Base-by-base conservation (phyloP, 2,888 invertebrate genomes). In the Lepetodrilus schrolli region DNA sequence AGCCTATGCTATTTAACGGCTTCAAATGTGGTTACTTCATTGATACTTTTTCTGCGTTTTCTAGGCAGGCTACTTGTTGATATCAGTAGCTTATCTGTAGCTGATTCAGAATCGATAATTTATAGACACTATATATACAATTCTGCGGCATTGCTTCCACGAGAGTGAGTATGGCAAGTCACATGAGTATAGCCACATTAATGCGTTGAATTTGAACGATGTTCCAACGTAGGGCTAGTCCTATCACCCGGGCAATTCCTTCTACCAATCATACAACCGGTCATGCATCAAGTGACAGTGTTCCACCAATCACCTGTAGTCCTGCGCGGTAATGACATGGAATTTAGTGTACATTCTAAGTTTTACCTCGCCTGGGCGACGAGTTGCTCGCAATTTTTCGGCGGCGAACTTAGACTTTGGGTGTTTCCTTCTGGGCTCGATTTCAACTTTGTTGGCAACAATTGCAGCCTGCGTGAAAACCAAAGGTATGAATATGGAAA, bases 401-500 rank as follows among this genome's bases (percentile, higher is more conserved):
- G 82, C 81, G 72, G 84, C 86, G 76, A 78, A 87, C 75, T 78
- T 75, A 72, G 87, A 86, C 70, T 73, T 84, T 71, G 86, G 87
- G 65, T 79, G 78, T 51, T 75, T 79, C 72, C 78, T 72, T 50
- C 75, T 73, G 37, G 83, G 81, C 30, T 80, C 76, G 37, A 83
- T 78, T 38, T 87, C 86, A 74, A 87, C 79, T 76, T 82, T 85
- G 79, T 83, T 86, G 78, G 83, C 86, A 79, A 86, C 82, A 75
- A 87, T 82, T 30, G 86, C 86, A 74, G 86, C 86, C 86, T 87
- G 82, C 77, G 72, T 77, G 70, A 66, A 74, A 77, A 47, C 30
- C 70, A 70, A 47, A 47, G 17, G 58, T 20, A 30, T 68, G 38
- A 68, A 68, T 17, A 43, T 68, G 17, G n/a, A 68, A 38, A n/a